Conservation (phyloP, 2,113 vertebrate species). For the Coturnix japonica region DNA sequence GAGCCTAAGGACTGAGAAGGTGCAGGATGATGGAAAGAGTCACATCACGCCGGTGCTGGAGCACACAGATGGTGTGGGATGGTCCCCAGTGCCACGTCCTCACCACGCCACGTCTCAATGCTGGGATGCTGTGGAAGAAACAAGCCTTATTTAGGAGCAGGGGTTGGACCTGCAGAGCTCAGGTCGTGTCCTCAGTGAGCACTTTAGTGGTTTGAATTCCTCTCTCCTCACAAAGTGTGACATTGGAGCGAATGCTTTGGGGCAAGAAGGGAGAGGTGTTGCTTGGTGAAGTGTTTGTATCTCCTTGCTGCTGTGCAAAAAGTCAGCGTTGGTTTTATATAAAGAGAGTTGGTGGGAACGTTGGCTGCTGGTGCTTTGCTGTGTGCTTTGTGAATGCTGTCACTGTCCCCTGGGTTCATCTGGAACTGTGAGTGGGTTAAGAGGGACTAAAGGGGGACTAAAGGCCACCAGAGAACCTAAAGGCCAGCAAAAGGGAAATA, state of each 20-base stretch:
- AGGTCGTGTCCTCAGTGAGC: neutral
- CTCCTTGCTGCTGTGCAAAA: accelerated
- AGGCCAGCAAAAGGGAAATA: neutral
- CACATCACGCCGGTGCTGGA: neutral
- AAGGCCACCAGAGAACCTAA: neutral
- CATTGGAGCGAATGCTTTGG: neutral
- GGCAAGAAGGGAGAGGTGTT: neutral
- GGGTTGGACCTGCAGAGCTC: neutral
- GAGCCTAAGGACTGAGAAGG: neutral
- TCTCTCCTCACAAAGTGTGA: neutral
- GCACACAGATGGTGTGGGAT: neutral
- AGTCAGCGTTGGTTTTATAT: neutral
- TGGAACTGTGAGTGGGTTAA: neutral
- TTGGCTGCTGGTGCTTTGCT: neutral
- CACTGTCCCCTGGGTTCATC: neutral
- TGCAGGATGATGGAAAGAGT: accelerated
- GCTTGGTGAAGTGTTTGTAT: accelerated
- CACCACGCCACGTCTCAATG: too few species aligned
- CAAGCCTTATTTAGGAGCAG: neutral
- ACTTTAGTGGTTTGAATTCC: neutral
- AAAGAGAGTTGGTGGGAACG: neutral
- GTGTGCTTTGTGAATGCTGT: neutral
- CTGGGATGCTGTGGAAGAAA: neutral
- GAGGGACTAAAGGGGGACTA: neutral
- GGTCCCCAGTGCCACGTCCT: accelerated